phyloP scores from a whole-genome alignment of 2,888 invertebrate species.

The Tenthredo mesomela region DNA sequence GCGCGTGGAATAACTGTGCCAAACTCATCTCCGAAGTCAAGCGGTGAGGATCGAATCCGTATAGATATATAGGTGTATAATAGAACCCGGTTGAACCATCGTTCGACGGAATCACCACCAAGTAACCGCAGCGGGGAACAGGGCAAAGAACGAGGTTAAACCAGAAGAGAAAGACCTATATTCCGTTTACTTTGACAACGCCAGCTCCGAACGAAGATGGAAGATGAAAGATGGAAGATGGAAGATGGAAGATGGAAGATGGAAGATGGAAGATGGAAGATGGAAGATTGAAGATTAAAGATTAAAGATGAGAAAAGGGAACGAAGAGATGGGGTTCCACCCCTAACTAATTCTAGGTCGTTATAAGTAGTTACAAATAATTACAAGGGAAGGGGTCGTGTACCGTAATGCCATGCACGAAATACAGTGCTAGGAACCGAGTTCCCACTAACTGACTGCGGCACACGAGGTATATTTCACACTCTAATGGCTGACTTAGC shows the following conservation, averaged over 20 bases:
- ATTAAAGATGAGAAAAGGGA: neutral
- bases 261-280: neutral
- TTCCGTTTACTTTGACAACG: constrained; percentile 20
- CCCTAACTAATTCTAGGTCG: constrained; percentile 68
- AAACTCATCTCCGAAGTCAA: constrained; percentile 47
- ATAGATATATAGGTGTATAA: constrained; percentile 8
- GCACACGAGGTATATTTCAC: constrained; percentile 74
- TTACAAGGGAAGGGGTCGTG: constrained; percentile 58
- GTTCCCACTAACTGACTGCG: constrained; percentile 69
- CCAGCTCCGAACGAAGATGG: neutral
- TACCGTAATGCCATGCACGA: constrained; percentile 40
- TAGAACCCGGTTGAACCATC: constrained; percentile 22
- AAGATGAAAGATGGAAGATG: neutral
- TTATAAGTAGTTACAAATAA: constrained; percentile 70
- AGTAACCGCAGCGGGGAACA: neutral
- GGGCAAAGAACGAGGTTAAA: constrained; percentile 7
- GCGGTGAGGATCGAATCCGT: constrained; percentile 37
- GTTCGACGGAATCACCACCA: neutral
- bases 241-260: neutral
- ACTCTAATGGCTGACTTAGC: constrained; percentile 73
- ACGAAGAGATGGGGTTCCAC: neutral
- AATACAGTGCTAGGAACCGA: constrained; percentile 52
- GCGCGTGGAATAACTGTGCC: constrained; percentile 47
- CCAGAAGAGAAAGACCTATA: neutral
- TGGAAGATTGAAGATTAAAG: neutral